phyloP scores from a whole-genome alignment of 2,797 vertebrate genomes.

The Pampus argenteus region DNA sequence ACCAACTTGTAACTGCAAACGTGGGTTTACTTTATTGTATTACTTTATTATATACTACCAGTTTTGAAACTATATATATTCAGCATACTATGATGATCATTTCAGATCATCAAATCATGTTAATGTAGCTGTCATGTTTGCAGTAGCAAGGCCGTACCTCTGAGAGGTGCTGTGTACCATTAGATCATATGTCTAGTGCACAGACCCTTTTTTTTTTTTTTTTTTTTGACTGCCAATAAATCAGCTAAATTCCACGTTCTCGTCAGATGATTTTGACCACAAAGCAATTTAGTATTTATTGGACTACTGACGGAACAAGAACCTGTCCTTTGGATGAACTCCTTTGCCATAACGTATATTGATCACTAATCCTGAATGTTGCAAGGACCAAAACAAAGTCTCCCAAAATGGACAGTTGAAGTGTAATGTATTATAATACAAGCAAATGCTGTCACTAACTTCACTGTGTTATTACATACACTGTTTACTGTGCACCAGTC shows the following conservation, averaged over 20 bases:
- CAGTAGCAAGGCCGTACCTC: slow-evolving; percentile 36
- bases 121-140: background rate
- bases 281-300: background rate
- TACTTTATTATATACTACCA: too few species aligned
- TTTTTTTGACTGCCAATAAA: slow-evolving; percentile 3
- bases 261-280: background rate
- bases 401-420: background rate
- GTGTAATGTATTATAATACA: too few species aligned
- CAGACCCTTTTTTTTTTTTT: background rate
- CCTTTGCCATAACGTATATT: background rate
- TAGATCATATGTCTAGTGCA: slow-evolving; percentile 9
- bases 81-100: background rate
- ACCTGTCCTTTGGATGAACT: background rate
- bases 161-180: slow-evolving; percentile 50
- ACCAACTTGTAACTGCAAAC: background rate
- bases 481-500: background rate
- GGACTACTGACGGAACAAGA: background rate
- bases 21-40: background rate
- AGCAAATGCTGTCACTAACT: background rate
- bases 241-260: slow-evolving; percentile 4
- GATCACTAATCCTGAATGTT: background rate
- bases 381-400: background rate
- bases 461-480: background rate
- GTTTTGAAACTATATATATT: background rate
- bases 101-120: background rate